Evolutionary conservation across 1,140 invertebrate species (phyloP).

Genomic region (Aphaenogaster rudis): DNA sequence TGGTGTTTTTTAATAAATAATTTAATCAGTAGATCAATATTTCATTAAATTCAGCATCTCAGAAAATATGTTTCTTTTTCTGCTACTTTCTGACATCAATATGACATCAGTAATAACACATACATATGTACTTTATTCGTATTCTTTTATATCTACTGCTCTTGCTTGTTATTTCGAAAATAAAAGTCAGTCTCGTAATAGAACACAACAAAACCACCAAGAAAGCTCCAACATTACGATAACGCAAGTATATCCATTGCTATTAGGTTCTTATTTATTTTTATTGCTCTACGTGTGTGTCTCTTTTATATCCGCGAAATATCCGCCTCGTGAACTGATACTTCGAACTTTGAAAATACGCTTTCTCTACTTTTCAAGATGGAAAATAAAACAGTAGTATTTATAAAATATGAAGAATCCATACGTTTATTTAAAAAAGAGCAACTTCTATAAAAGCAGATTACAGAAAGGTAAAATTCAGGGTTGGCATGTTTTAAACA

Average conservation of each 20-base stretch:
- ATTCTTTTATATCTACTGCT: slow-evolving; percentile 9
- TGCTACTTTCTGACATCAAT: not conserved
- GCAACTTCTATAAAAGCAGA: not conserved
- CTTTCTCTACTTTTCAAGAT: slow-evolving; percentile 17
- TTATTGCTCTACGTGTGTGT: slow-evolving; percentile 9
- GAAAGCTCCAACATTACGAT: slow-evolving; percentile 32
- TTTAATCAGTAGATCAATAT: not conserved
- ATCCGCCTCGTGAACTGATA: slow-evolving; percentile 16
- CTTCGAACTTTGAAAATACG: slow-evolving; percentile 27
- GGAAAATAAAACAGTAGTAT: slow-evolving; percentile 7
- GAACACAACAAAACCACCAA: slow-evolving; percentile 26
- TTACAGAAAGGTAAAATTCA: not conserved
- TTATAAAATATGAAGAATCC: not conserved
- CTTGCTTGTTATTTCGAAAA: slow-evolving; percentile 18
- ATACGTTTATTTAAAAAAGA: slow-evolving; percentile 1
- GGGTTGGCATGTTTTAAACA: not conserved
- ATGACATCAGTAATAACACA: slow-evolving; percentile 3
- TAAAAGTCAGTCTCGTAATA: slow-evolving; percentile 34
- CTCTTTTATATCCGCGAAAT: not conserved
- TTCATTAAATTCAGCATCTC: not conserved
- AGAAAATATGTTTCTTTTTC: not conserved
- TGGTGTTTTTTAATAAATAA: not conserved
- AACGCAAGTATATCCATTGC: slow-evolving; percentile 40
- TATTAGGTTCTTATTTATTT: slow-evolving; percentile 22
- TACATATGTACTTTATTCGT: slow-evolving; percentile 3